Conservation (phyloP, 2,888 invertebrate species). For the Autographa gamma region DNA sequence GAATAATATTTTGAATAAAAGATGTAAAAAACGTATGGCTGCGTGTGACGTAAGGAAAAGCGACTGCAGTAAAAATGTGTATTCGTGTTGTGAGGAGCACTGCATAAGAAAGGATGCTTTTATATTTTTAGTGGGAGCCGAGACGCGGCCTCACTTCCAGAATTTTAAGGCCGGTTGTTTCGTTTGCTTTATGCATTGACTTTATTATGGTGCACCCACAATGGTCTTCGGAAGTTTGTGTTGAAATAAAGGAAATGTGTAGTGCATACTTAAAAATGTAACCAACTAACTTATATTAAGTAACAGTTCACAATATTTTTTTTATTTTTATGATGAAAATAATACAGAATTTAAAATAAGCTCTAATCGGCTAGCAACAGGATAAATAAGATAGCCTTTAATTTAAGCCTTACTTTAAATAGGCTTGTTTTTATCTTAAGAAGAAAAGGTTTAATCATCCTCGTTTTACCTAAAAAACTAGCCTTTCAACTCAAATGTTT, state of each 20-base stretch:
- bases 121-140: conserved; percentile 66
- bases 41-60: conserved; percentile 67
- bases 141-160: conserved; percentile 54
- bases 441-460: not conserved
- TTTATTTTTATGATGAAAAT: too few relatives aligned
- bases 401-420: not conserved
- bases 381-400: too few relatives aligned
- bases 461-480: not conserved
- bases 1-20: conserved; percentile 38
- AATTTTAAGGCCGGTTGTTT: conserved; percentile 68
- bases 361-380: too few relatives aligned
- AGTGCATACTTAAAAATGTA: too few relatives aligned
- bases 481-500: not conserved
- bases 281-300: too few relatives aligned
- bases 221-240: not conserved
- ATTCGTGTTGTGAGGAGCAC: conserved; percentile 62
- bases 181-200: conserved; percentile 66
- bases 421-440: not conserved
- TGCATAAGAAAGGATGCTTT: conserved; percentile 71
- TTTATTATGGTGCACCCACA: conserved; percentile 41
- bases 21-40: conserved; percentile 60
- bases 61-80: conserved; percentile 68
- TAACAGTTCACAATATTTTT: too few relatives aligned
- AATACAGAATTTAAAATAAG: too few relatives aligned
- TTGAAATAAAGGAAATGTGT: not conserved